Evolutionary conservation across 1,140 invertebrate species (phyloP), one percentile per base, ranked within the genome.

Genomic region (Cotesia chilonis): DNA sequence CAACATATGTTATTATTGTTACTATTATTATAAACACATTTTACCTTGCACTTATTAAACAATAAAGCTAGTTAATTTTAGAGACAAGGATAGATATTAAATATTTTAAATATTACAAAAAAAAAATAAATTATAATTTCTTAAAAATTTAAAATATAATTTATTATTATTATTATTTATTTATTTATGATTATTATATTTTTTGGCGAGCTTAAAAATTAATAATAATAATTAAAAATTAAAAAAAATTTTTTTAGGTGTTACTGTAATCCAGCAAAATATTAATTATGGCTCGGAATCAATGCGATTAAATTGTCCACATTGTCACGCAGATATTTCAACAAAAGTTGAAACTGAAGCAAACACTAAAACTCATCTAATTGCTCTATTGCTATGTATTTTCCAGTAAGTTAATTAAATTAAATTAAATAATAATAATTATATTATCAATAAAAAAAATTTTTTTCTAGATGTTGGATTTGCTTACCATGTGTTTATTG

Each of bases 401-500:
- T 77, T 91, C 37, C 83, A 85, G 90, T 91, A 81, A 85, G 72
- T 9, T 6, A 4, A 59, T 17, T 47, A 17, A 55, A n/a, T 59
- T 9, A 70, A 37, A 63, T 74, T 14, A 14, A 14, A 68, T 28
- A 2, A 28, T 28, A 28, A 28, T 3, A 28, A 28, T 28, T 28
- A 28, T 28, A 28, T 28, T 28, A 28, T 3, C 28, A 28, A 28
- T 28, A 28, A 28, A 28, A 28, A 2, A 28, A 28, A 28, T 4
- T 47, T 47, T 47, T 74, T 87, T 88, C 55, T 82, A 91, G 90
- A 76, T 89, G 87, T 63, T 92, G 90, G 83, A 88, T 87, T 20
- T 92, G 90, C 70, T 87, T 88, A 2, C 90, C 88, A 65, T 79
- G 91, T 12, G 91, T 91, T 4, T 93, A 92, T 74, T 92, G 90